Conservation (phyloP, 2,888 invertebrate genomes). For the Anticlea derivata region DNA sequence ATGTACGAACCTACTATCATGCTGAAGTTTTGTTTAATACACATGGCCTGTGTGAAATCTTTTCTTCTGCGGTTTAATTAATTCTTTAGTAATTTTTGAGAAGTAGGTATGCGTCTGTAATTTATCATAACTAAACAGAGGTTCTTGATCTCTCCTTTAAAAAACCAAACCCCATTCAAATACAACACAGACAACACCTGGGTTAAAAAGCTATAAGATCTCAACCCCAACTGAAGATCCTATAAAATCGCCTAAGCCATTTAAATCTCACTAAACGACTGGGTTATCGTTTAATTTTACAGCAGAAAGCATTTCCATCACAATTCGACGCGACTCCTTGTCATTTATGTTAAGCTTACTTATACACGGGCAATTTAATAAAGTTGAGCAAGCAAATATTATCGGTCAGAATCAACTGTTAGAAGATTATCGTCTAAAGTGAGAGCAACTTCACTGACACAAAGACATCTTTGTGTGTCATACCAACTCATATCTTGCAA, state of each 20-base stretch:
- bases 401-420: not conserved
- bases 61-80: no score
- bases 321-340: slow-evolving; percentile 82
- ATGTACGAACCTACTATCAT: no score
- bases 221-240: slow-evolving; percentile 55
- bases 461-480: no score
- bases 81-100: no score
- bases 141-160: not conserved
- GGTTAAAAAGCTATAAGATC: slow-evolving; percentile 63
- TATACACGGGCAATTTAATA: slow-evolving; percentile 38
- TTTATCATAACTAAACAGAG: no score
- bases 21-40: no score
- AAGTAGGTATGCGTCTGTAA: no score
- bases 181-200: slow-evolving; percentile 50
- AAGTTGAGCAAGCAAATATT: not conserved
- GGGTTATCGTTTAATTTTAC: slow-evolving; percentile 83
- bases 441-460: no score
- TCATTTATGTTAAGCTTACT: slow-evolving; percentile 63
- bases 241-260: slow-evolving; percentile 76
- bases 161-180: slow-evolving; percentile 7
- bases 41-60: no score
- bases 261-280: slow-evolving; percentile 81
- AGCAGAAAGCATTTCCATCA: slow-evolving; percentile 83
- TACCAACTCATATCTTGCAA: no score
- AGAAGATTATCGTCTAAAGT: no score